Conservation (phyloP, 2,797 vertebrate genomes). For the Cyprinella venusta region DNA sequence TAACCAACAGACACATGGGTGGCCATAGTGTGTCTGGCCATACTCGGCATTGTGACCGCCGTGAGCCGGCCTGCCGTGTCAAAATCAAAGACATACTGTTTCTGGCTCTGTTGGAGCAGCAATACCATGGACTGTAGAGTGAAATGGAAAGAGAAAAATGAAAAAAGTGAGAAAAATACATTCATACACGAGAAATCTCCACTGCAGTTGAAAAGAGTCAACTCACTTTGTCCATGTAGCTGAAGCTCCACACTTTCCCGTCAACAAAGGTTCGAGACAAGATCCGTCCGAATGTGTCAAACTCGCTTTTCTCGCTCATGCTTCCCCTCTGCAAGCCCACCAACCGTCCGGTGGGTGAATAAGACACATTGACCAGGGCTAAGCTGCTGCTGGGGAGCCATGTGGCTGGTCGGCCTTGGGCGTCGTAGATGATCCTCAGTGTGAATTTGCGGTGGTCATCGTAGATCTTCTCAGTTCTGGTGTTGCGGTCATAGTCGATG, state of each 20-base stretch:
- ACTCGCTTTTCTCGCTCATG: conserved; percentile 87
- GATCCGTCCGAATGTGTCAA: conserved; percentile 86
- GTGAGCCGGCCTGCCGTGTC: conserved; percentile 83
- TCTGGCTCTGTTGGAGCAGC: conserved; percentile 87
- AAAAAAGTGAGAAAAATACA: not conserved
- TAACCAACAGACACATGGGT: conserved; percentile 88
- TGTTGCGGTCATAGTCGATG: conserved; percentile 89
- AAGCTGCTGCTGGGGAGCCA: conserved; percentile 90
- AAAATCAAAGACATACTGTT: conserved; percentile 89
- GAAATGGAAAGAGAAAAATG: not conserved
- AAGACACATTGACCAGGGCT: conserved; percentile 87
- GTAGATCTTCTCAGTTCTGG: conserved; percentile 89
- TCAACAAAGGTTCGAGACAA: conserved; percentile 85
- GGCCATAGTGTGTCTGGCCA: conserved; percentile 88
- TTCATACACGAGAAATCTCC: not conserved
- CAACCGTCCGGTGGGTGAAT: conserved; percentile 83
- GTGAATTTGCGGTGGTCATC: conserved; percentile 90
- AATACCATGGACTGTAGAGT: conserved; percentile 83
- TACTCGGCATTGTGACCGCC: conserved; percentile 88
- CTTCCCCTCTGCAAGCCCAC: conserved; percentile 86
- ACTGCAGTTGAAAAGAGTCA: not conserved
- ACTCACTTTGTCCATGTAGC: conserved; percentile 87
- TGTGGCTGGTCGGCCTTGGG: conserved; percentile 85
- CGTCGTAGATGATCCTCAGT: conserved; percentile 86
- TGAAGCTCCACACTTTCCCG: conserved; percentile 90